phyloP scores from a whole-genome alignment of 2,888 invertebrate genomes.

The Thecophora atra region DNA sequence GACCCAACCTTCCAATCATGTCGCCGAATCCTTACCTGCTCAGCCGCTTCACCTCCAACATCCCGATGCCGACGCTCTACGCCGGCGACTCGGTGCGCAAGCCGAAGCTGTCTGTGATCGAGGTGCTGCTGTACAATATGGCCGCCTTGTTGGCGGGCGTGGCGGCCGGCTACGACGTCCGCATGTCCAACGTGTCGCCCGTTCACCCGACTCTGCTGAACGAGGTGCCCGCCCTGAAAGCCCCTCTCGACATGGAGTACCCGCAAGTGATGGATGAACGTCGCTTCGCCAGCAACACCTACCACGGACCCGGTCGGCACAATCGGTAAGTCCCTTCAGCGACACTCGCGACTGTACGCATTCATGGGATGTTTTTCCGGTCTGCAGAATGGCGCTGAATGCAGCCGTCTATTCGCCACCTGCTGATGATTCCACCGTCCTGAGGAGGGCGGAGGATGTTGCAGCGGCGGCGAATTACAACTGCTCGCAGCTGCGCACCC shows the following conservation, averaged over 20 bases:
- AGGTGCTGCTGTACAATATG: conserved; percentile 82
- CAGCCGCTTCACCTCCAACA: conserved; percentile 65
- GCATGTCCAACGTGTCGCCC: conserved; percentile 86
- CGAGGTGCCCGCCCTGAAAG: conserved; percentile 68
- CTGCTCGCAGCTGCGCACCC: conserved; percentile 37
- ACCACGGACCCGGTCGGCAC: conserved; percentile 86
- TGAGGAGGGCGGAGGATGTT: conserved; percentile 1
- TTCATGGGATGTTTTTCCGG: not conserved
- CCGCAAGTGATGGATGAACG: conserved; percentile 49
- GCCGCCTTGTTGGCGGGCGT: conserved; percentile 91
- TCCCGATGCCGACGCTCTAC: conserved; percentile 84
- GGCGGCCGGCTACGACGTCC: conserved; percentile 91
- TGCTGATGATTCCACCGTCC: conserved; percentile 34
- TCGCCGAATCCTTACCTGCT: conserved; percentile 64
- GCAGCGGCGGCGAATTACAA: conserved; percentile 74
- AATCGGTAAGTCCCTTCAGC: conserved; percentile 67
- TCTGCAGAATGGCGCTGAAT: conserved; percentile 20
- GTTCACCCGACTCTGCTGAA: conserved; percentile 80
- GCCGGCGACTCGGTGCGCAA: conserved; percentile 73
- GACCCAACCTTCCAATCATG: conserved; percentile 60
- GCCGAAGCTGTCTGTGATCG: conserved; percentile 64
- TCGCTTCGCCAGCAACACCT: conserved; percentile 80
- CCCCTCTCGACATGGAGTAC: conserved; percentile 54
- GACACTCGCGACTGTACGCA: too few relatives aligned
- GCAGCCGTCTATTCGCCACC: conserved; percentile 41